These are phyloP conservation scores for Apoderus coryli DNA, from an alignment of 2,888 invertebrate species.

Conservation along the genomic window DNA sequence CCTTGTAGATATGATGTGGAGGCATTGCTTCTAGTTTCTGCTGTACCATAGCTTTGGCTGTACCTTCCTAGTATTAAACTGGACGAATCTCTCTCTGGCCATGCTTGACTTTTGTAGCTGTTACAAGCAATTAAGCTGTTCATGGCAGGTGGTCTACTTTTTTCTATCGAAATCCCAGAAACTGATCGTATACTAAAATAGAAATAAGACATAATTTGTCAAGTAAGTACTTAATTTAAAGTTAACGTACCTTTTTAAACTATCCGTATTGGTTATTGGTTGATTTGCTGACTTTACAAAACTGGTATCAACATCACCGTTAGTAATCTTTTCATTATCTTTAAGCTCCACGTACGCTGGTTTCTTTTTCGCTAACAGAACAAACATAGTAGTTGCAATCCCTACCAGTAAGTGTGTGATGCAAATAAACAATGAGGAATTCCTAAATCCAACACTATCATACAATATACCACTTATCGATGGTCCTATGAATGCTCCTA, in stretches of 20 bases:
- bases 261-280: constrained; percentile 27
- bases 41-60: constrained; percentile 40
- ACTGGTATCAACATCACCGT: constrained; percentile 38
- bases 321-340: constrained; percentile 38
- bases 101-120: constrained; percentile 55
- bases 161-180: constrained; percentile 45
- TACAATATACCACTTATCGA: constrained; percentile 59
- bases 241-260: constrained; percentile 26
- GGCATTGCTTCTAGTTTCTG: constrained; percentile 24
- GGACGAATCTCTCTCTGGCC: constrained; percentile 30
- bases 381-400: constrained; percentile 31
- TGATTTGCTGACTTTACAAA: constrained; percentile 16
- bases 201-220: no score
- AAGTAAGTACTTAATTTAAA: not conserved
- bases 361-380: constrained; percentile 27
- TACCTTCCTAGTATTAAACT: constrained; percentile 33
- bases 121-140: constrained; percentile 62
- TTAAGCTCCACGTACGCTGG: constrained; percentile 29
- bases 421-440: constrained; percentile 56
- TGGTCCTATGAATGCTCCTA: constrained; percentile 77
- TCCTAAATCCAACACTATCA: constrained; percentile 56
- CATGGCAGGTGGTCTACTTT: constrained; percentile 53
- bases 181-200: constrained; percentile 31
- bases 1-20: constrained; percentile 22
- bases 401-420: constrained; percentile 49